These are phyloP conservation scores for Pecten maximus DNA, from an alignment of 2,888 invertebrate genomes.

Conservation along the genomic window DNA sequence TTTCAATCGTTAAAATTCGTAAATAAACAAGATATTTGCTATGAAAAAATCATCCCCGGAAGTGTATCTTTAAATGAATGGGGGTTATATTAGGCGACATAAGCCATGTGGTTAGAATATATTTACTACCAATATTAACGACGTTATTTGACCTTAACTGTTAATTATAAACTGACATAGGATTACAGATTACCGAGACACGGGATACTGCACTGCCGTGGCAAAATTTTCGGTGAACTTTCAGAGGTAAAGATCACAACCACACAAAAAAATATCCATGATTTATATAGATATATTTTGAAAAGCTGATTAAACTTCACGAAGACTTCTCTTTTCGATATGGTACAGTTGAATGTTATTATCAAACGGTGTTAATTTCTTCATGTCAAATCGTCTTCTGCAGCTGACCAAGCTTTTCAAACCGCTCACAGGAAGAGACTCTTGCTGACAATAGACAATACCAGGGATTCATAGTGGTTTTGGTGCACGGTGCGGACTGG, in stretches of 20 bases:
- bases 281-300: too few relatives aligned
- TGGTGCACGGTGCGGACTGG: not conserved
- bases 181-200: not conserved
- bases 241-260: too few relatives aligned
- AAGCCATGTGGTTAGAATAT: not conserved
- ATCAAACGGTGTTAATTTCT: not conserved
- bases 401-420: not conserved
- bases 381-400: not conserved
- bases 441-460: constrained; percentile 9
- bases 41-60: too few relatives aligned
- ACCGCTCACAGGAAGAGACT: not conserved
- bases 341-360: not conserved
- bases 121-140: not conserved
- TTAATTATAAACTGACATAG: not conserved
- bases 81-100: too few relatives aligned
- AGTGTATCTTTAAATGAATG: too few relatives aligned
- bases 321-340: not conserved
- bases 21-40: too few relatives aligned
- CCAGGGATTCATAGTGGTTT: not conserved
- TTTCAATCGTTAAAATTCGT: too few relatives aligned
- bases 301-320: too few relatives aligned
- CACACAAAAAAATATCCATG: too few relatives aligned
- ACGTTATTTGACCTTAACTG: not conserved
- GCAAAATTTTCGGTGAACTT: too few relatives aligned
- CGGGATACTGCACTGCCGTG: not conserved